Conservation (phyloP, 1,140 invertebrate genomes). For the Pararge aegeria region DNA sequence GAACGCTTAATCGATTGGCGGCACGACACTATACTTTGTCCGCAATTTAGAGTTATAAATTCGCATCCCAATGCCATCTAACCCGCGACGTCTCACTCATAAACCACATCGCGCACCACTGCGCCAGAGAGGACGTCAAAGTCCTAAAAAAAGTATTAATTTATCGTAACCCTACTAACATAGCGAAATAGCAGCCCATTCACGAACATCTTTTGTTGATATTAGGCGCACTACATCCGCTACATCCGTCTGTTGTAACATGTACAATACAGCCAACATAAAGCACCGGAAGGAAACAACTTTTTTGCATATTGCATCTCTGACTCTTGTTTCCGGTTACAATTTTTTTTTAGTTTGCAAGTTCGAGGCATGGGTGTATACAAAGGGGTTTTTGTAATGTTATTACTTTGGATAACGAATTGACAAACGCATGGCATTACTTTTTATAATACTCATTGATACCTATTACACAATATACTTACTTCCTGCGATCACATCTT, state of each 20-base stretch:
- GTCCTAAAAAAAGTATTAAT: not conserved
- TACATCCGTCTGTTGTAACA: conserved; percentile 15
- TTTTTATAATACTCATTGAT: too few species aligned
- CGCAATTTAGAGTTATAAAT: too few species aligned
- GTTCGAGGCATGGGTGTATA: not conserved
- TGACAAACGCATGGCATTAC: too few species aligned
- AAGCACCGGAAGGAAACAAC: conserved; percentile 40
- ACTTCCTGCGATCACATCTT: too few species aligned
- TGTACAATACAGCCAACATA: conserved; percentile 17
- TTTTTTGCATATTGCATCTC: conserved; percentile 25
- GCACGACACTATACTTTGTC: too few species aligned
- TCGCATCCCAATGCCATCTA: too few species aligned
- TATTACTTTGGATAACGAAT: too few species aligned
- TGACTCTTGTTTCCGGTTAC: conserved; percentile 19
- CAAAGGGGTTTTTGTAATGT: not conserved
- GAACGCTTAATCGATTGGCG: too few species aligned
- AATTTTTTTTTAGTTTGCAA: conserved; percentile 11
- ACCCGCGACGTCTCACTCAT: too few species aligned
- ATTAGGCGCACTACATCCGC: conserved; percentile 36
- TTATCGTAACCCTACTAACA: conserved; percentile 1
- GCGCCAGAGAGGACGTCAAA: too few species aligned
- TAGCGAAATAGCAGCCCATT: conserved; percentile 47
- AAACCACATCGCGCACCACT: too few species aligned
- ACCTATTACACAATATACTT: too few species aligned
- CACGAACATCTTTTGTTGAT: conserved; percentile 33